Evolutionary conservation across 1,140 invertebrate species (phyloP), one percentile per base, ranked within the genome.

Genomic region (Drosophila novamexicana): DNA sequence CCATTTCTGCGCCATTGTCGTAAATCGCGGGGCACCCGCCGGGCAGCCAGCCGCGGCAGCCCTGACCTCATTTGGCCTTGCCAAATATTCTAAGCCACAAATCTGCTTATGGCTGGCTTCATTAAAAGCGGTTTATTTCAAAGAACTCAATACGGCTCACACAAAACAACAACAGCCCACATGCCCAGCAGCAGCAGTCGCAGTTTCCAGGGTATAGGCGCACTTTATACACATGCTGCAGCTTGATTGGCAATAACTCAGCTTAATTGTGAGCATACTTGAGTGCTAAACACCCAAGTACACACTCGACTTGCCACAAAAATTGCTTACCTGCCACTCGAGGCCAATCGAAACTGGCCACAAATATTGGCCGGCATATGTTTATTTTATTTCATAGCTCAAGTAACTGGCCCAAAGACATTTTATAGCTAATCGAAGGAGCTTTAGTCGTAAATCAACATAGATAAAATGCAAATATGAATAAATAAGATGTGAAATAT

Each of bases 31-130:
- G 70, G 8, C 47, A 10, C 2, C 45, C 29, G 2, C 32, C 37
- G 54, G 61, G 40, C 39, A 9, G 32, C 9, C 49, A 36, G 6
- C 39, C 14, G 64, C 65, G 22, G 22, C 22, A 22, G 22, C 22
- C 22, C 22, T 22, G 22, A 2, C 22, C 69, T 88, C 79, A 88
- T 88, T 89, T 89, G 81, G 65, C 81, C 70, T 74, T 57, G 65
- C 70, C 61, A 90, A 85, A 90, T 89, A 90, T 82, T 75, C 84
- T 89, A 89, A 89, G 85, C 85, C 84, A 85, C 85, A 89, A 89
- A 89, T 89, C 84, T 89, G 81, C 84, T 89, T 89, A 89, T 81
- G 75, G 74, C 65, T 52, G 64, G 80, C 81, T 89, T 89, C 84
- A 89, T 89, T 89, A 89, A 89, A 90, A 90, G 75, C 85, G 77